Percentiles rank a stretch among this genome's conserved stretches.
phyloP scores from a whole-genome alignment of 1,140 invertebrate genomes.

The Rhizoglyphus robini region DNA sequence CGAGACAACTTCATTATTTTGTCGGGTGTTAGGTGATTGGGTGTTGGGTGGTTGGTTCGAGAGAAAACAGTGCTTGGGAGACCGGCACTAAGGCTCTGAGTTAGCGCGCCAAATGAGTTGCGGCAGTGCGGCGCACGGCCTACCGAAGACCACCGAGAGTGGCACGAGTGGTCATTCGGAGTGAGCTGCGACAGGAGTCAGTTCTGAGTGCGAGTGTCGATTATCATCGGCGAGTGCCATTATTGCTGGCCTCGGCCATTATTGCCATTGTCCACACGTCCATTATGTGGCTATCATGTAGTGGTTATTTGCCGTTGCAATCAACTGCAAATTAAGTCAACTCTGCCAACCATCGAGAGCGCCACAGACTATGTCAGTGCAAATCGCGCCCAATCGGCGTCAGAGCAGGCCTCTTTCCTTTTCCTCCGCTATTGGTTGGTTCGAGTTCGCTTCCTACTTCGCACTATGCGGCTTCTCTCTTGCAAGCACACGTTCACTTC shows the following conservation, averaged over 20 bases:
- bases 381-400: not conserved
- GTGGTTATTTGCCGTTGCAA: conserved; percentile 16
- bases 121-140: not conserved
- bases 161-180: not conserved
- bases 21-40: not conserved
- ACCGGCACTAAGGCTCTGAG: too few species aligned
- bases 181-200: too few species aligned
- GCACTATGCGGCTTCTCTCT: not conserved
- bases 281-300: not conserved
- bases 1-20: not conserved
- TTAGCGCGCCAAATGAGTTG: too few species aligned
- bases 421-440: not conserved
- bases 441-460: not conserved
- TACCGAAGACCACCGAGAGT: not conserved
- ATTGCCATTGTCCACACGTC: conserved; percentile 9
- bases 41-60: not conserved
- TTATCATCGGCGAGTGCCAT: conserved; percentile 6
- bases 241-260: conserved; percentile 10
- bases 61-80: not conserved
- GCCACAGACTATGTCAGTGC: conserved; percentile 6
- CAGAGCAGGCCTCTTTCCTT: not conserved
- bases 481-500: not conserved
- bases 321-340: conserved; percentile 22
- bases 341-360: conserved; percentile 9
- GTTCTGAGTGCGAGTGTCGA: not conserved